Base-by-base conservation (phyloP, 2,113 vertebrate genomes). In the Symphodus melops region DNA sequence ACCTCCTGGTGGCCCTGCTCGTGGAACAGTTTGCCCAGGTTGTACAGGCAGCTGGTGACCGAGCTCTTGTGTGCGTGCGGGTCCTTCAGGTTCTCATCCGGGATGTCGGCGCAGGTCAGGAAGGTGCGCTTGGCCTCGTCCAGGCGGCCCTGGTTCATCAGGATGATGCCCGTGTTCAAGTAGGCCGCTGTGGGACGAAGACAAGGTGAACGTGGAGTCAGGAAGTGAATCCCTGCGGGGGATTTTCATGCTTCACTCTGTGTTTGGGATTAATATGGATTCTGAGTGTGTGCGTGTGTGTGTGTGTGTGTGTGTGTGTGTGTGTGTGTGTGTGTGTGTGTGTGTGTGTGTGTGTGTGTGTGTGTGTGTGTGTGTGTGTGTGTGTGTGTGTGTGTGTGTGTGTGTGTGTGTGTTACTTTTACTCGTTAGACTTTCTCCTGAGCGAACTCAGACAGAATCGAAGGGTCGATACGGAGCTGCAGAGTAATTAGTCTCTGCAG, bases 141-240 rank as follows among this genome's bases (percentile, higher is more conserved):
- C 5, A 93, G 92, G 69, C 94, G 97, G 25, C 96, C 98, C 93
- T 98, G 97, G 85, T 97, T 99, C 98, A 99, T 99, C 55, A 97
- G 91, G 87, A 99, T 96, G 85, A 99, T 99, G 60, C 98, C 98
- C 0, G 98, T 99, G 93, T 99, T 99, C 95, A 99, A 96, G 95
- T 99, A 99, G 3, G 98, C 98, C 82, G 98, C 98, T 99, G 90
- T 25, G 7, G 51, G 52, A 36, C 2, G 39, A 58, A 77, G 1
- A 48, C 10, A 69, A 49, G 9, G 21, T 0, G 3, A 9, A 13
- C 0, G 12, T 59, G 12, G 61, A 21, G n/a, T 41, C n/a, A n/a
- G 48, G 28, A 33, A 33, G 46, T 42, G 19, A 59, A n/a, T 28
- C 0, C 1, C 17, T 1, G 19, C 28, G 74, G 56, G 19, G 52